These are phyloP conservation scores for Corythaeola cristata DNA, from an alignment of 2,113 vertebrate genomes.

Conservation along the genomic window DNA sequence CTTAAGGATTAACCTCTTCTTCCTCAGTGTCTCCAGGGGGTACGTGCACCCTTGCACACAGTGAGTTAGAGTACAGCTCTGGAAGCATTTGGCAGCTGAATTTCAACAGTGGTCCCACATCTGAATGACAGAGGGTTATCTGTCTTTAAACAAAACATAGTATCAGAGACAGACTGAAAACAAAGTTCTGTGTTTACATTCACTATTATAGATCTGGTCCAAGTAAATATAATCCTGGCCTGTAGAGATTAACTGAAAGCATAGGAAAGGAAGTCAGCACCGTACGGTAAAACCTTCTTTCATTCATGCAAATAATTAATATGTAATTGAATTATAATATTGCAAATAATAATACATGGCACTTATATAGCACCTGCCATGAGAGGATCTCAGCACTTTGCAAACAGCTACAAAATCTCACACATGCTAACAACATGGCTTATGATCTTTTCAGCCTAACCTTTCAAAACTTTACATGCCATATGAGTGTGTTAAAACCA, in stretches of 20 bases:
- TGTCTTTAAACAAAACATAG: neutral
- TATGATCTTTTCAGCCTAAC: conserved; percentile 56
- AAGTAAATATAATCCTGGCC: neutral
- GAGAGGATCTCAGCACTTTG: conserved; percentile 45
- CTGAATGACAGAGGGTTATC: neutral
- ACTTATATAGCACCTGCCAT: conserved; percentile 49
- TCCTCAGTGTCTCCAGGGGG: neutral
- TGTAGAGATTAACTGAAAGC: neutral
- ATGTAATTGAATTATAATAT: neutral
- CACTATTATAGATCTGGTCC: neutral
- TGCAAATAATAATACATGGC: conserved; percentile 44
- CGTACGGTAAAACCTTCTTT: neutral
- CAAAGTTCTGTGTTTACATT: neutral
- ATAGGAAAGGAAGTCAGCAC: neutral
- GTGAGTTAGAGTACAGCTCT: neutral
- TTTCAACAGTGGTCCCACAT: neutral
- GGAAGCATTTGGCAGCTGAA: neutral
- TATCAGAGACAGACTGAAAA: neutral
- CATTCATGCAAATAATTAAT: neutral
- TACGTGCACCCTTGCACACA: accelerated
- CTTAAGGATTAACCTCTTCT: conserved; percentile 10
- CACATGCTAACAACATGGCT: conserved; percentile 67
- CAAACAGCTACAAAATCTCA: conserved; percentile 40
- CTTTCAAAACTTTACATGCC: conserved; percentile 67
- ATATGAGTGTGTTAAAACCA: conserved; percentile 67